phyloP scores from a whole-genome alignment of 1,140 invertebrate species.

The Leptopilina clavipes region DNA sequence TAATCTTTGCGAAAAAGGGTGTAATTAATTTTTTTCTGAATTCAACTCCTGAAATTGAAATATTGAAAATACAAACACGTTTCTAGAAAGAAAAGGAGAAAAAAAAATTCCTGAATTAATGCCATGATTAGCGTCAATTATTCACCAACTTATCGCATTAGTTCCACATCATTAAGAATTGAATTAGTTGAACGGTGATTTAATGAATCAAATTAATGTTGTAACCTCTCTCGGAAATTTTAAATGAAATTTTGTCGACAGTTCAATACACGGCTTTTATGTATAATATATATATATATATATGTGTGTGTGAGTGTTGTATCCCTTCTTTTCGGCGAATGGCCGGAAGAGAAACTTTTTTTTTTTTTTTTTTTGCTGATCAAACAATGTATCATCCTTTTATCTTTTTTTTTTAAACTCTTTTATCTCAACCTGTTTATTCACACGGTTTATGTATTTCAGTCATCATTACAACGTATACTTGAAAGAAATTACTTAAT shows the following conservation, averaged over 20 bases:
- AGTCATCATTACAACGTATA: conserved; percentile 14
- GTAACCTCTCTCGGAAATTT: conserved; percentile 14
- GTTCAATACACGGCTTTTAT: conserved; percentile 19
- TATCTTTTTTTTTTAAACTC: conserved; percentile 23
- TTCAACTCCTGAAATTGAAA: background rate
- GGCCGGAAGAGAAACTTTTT: conserved; percentile 31
- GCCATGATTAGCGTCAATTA: conserved; percentile 8
- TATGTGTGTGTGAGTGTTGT: too few relatives aligned
- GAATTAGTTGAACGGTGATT: conserved; percentile 8
- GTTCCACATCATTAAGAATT: conserved; percentile 17
- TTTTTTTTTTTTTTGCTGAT: conserved; percentile 28
- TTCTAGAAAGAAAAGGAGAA: background rate
- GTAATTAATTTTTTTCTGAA: background rate
- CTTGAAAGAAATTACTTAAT: conserved; percentile 10
- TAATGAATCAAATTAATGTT: conserved; percentile 25
- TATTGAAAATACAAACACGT: background rate
- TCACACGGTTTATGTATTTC: conserved; percentile 29
- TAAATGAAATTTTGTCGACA: conserved; percentile 28
- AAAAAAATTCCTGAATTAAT: conserved; percentile 6
- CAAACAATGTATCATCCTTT: conserved; percentile 33
- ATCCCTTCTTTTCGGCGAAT: conserved; percentile 4
- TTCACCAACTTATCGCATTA: conserved; percentile 12
- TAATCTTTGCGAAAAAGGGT: too few relatives aligned
- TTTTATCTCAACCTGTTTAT: conserved; percentile 24
- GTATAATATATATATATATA: background rate